A percentile compares a stretch with the other conserved stretches of the same genome.
These are phyloP conservation scores for Climacteris rufus DNA, from an alignment of 2,113 vertebrate genomes.

Conservation along the genomic window DNA sequence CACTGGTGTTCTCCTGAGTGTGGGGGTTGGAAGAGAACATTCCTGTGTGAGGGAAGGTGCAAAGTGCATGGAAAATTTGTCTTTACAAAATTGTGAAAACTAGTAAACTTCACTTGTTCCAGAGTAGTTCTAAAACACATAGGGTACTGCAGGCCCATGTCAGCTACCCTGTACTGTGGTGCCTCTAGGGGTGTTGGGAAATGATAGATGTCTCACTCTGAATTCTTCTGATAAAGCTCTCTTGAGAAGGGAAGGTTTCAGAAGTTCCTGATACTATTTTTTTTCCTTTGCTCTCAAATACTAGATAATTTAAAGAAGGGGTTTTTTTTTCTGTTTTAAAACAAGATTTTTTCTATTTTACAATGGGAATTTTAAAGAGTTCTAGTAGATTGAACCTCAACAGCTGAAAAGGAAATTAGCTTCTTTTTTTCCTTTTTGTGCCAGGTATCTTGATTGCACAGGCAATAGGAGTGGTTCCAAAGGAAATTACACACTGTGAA, in stretches of 20 bases:
- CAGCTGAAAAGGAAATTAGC: neutral
- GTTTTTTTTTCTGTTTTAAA: neutral
- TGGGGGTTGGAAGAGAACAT: neutral
- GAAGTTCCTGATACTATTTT: neutral
- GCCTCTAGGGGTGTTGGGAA: neutral
- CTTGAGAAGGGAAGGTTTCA: neutral
- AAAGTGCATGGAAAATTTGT: neutral
- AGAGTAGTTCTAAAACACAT: neutral
- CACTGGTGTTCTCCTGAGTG: neutral
- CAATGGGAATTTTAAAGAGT: neutral
- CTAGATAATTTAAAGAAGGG: neutral
- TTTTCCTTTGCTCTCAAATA: neutral
- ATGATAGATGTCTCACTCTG: neutral
- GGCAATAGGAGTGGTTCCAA: neutral
- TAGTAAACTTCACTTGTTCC: neutral
- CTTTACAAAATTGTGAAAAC: neutral
- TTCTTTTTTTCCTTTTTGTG: neutral
- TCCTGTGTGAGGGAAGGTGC: neutral
- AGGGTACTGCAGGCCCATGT: neutral
- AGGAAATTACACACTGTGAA: neutral
- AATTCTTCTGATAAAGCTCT: neutral
- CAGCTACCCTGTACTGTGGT: neutral
- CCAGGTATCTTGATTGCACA: neutral
- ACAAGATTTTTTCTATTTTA: neutral
- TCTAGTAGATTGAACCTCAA: neutral